Conservation (phyloP, 2,797 vertebrate species). For the Aselliscus stoliczkanus region DNA sequence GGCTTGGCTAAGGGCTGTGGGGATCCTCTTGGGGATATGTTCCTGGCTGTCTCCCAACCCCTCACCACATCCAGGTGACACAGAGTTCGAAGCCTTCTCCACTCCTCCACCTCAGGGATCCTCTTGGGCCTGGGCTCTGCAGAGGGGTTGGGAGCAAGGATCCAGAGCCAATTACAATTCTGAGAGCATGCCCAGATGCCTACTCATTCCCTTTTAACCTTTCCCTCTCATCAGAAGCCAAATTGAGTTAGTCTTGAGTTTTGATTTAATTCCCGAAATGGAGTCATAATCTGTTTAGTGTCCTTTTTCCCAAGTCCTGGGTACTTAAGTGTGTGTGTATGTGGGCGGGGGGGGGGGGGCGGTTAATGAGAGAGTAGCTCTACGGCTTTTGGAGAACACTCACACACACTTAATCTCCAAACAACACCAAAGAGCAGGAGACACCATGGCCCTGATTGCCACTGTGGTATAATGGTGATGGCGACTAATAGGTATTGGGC, state of each 20-base stretch:
- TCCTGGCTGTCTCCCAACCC: not conserved
- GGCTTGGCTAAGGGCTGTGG: not conserved
- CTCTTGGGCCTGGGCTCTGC: not conserved
- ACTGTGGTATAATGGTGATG: not conserved
- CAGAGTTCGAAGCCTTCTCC: not conserved
- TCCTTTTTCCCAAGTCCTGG: slow-evolving; percentile 66
- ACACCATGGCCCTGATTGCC: not conserved
- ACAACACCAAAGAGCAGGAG: not conserved
- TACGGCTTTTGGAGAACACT: slow-evolving; percentile 36
- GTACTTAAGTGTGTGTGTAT: slow-evolving; percentile 44
- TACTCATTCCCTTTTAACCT: slow-evolving; percentile 76
- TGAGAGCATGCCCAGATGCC: slow-evolving; percentile 59
- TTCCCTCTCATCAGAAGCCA: slow-evolving; percentile 67
- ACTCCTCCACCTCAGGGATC: not conserved
- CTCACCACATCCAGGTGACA: not conserved
- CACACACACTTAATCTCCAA: not conserved
- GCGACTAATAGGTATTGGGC: not conserved
- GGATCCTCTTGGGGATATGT: not conserved
- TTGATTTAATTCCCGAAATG: slow-evolving; percentile 81
- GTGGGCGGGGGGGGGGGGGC: not conserved
- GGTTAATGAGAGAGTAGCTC: slow-evolving; percentile 15
- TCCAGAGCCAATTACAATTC: slow-evolving; percentile 57
- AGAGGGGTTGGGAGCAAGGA: not conserved
- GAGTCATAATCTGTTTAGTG: slow-evolving; percentile 76
- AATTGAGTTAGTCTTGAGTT: slow-evolving; percentile 79